phyloP scores from a whole-genome alignment of 2,888 invertebrate genomes.

The Syrphus vitripennis region DNA sequence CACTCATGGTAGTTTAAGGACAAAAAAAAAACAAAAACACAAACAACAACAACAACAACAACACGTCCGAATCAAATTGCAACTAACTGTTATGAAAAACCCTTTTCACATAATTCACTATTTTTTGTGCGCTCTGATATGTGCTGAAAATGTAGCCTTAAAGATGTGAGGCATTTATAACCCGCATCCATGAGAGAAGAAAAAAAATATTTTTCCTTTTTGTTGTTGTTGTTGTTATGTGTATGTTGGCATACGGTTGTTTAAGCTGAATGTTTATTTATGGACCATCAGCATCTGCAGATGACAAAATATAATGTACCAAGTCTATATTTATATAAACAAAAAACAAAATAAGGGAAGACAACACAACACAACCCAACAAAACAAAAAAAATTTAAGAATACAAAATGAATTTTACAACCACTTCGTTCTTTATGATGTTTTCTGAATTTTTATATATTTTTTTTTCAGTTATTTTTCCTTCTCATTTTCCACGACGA shows the following conservation, averaged over 20 bases:
- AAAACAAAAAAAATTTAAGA: conserved; percentile 11
- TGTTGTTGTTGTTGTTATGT: background rate
- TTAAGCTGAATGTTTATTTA: conserved; percentile 37
- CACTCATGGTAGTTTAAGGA: background rate
- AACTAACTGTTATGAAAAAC: background rate
- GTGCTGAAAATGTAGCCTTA: background rate
- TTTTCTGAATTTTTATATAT: conserved; percentile 26
- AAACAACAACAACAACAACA: background rate
- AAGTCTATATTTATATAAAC: background rate
- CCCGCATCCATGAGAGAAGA: background rate
- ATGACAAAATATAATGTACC: conserved; percentile 53
- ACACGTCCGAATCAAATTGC: background rate
- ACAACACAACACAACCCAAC: background rate
- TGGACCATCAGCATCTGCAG: conserved; percentile 47
- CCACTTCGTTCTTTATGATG: conserved; percentile 43
- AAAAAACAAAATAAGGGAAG: background rate
- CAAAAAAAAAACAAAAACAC: no score
- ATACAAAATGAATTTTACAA: conserved; percentile 55
- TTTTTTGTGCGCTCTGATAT: background rate
- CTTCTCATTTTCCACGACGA: background rate
- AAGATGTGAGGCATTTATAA: background rate
- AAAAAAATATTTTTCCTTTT: background rate
- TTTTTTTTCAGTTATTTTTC: background rate
- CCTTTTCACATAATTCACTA: conserved; percentile 1
- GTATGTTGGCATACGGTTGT: background rate